phyloP scores from a whole-genome alignment of 1,140 invertebrate species.

The Pygmarrhopalites habei region DNA sequence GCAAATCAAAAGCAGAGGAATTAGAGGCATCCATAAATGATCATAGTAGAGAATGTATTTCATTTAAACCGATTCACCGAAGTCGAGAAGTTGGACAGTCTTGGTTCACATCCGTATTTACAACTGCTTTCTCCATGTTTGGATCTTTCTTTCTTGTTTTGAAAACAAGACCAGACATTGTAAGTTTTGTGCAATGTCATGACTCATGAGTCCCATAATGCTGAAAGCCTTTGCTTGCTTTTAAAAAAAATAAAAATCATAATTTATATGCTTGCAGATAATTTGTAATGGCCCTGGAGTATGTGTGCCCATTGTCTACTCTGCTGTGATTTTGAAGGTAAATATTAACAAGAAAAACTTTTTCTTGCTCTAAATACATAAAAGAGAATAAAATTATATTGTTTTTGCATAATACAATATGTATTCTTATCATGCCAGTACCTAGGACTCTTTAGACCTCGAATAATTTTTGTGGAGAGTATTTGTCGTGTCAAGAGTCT shows the following conservation, averaged over 20 bases:
- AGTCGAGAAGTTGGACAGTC: slow-evolving; percentile 82
- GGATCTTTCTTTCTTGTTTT: slow-evolving; percentile 63
- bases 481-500: slow-evolving; percentile 82
- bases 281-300: slow-evolving; percentile 94
- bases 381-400: too few species aligned
- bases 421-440: slow-evolving; percentile 55
- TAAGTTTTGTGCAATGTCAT: slow-evolving; percentile 43
- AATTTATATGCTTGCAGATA: slow-evolving; percentile 44
- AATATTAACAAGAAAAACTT: too few species aligned
- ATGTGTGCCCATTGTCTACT: slow-evolving; percentile 77
- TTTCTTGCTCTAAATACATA: too few species aligned
- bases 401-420: too few species aligned
- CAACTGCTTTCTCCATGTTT: slow-evolving; percentile 63
- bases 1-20: slow-evolving; percentile 55
- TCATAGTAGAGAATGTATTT: background rate
- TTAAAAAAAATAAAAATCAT: slow-evolving; percentile 2
- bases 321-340: slow-evolving; percentile 47
- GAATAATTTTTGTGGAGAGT: slow-evolving; percentile 88
- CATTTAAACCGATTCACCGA: slow-evolving; percentile 58
- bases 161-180: slow-evolving; percentile 59
- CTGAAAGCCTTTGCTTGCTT: too few species aligned
- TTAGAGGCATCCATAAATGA: slow-evolving; percentile 46
- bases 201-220: too few species aligned
- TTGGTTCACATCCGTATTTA: slow-evolving; percentile 68
- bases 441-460: slow-evolving; percentile 57